Evolutionary conservation across 2,113 vertebrate species (phyloP).

Genomic region (Formicarius rufipectus): DNA sequence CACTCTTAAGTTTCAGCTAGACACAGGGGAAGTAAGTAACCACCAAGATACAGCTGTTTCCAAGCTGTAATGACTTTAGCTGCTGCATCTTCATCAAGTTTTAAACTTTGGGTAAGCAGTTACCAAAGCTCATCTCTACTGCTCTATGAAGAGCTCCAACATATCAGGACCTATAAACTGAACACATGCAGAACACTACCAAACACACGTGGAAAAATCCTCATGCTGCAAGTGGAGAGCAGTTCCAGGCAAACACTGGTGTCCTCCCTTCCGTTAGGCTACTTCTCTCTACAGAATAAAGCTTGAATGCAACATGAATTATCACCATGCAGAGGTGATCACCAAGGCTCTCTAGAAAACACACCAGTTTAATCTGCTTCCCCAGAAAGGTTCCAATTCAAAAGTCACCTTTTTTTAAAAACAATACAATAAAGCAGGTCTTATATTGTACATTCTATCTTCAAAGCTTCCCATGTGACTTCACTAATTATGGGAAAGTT

Average conservation of each 20-base stretch:
- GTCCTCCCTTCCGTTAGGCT: not conserved
- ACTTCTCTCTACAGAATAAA: not conserved
- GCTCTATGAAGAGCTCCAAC: not conserved
- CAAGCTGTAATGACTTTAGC: not conserved
- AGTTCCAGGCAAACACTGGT: not conserved
- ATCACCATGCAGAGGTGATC: rapidly evolving
- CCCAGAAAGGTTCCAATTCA: not conserved
- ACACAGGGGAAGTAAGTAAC: not conserved
- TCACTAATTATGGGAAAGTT: not conserved
- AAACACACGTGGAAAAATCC: not conserved
- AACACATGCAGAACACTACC: not conserved
- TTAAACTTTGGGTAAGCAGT: not conserved
- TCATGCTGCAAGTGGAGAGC: not conserved
- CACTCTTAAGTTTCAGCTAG: not conserved
- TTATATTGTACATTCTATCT: not conserved
- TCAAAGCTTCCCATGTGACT: not conserved
- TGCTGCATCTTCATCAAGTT: not conserved
- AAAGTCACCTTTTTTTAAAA: not conserved
- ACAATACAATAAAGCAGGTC: not conserved
- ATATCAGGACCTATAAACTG: not conserved
- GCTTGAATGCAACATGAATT: not conserved
- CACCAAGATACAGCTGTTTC: not conserved
- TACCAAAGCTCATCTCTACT: not conserved
- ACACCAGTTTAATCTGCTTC: not conserved
- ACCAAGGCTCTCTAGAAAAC: not conserved